phyloP scores from a whole-genome alignment of 2,113 vertebrate genomes.

The Oreochromis spilurus region DNA sequence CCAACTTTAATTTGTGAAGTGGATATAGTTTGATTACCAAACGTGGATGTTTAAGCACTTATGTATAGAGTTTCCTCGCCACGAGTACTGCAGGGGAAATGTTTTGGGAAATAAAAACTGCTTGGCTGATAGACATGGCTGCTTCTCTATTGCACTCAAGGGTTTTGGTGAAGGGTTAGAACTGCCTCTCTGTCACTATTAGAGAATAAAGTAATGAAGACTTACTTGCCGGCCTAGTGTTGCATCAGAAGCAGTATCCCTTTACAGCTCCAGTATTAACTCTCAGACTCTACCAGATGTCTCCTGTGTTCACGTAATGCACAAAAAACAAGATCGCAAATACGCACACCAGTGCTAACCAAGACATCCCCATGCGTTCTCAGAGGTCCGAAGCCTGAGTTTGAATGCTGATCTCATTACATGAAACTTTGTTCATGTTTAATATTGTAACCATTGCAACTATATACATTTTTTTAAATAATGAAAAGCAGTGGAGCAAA shows the following conservation, averaged over 20 bases:
- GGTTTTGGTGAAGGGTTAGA: constrained; percentile 20
- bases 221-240: constrained; percentile 26
- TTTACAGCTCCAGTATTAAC: constrained; percentile 9
- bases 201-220: constrained; percentile 45
- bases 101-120: constrained; percentile 40
- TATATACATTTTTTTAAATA: not conserved
- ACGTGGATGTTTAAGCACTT: constrained; percentile 21
- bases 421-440: not conserved
- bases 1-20: not conserved
- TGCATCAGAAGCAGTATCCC: constrained; percentile 27
- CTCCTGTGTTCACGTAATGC: not conserved
- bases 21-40: not conserved
- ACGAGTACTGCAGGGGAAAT: not conserved
- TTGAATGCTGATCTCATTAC: not conserved
- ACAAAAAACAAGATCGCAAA: constrained; percentile 1
- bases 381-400: not conserved
- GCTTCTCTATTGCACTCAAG: constrained; percentile 31
- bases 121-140: constrained; percentile 15
- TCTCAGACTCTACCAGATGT: constrained; percentile 5
- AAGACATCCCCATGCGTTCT: not conserved
- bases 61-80: constrained; percentile 28
- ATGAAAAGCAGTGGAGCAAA: not conserved
- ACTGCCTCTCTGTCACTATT: constrained; percentile 34
- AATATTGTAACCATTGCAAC: not conserved
- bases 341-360: not conserved